phyloP scores from a whole-genome alignment of 2,797 vertebrate genomes.

The Thamnophis elegans region DNA sequence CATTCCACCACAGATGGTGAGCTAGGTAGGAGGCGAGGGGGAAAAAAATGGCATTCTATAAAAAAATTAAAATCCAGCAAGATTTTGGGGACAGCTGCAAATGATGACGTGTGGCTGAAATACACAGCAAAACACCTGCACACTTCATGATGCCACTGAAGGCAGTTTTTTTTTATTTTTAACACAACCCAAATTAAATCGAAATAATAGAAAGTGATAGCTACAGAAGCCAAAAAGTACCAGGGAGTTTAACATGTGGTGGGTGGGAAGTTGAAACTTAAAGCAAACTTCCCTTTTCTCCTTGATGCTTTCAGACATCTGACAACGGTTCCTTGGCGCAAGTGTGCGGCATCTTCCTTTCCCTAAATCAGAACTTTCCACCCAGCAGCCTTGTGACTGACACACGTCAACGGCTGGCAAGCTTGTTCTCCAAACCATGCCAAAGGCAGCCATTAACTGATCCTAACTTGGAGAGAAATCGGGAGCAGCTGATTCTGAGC shows the following conservation, averaged over 20 bases:
- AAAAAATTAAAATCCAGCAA: background rate
- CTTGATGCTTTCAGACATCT: background rate
- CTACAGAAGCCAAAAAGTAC: background rate
- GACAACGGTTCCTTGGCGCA: too few relatives aligned
- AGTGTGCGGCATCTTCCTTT: background rate
- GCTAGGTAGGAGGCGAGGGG: too few relatives aligned
- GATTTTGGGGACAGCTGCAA: background rate
- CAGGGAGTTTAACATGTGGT: background rate
- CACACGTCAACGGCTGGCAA: rapidly evolving
- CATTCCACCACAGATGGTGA: too few relatives aligned
- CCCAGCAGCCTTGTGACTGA: background rate
- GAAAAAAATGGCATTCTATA: background rate
- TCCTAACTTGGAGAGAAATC: background rate
- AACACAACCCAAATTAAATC: background rate
- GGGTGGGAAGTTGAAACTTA: background rate
- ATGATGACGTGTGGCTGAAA: background rate
- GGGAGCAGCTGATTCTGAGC: background rate
- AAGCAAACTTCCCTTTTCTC: background rate
- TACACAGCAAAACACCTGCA: background rate
- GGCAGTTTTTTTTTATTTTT: too few relatives aligned
- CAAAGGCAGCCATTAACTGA: background rate
- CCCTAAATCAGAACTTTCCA: too few relatives aligned
- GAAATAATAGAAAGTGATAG: background rate
- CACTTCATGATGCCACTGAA: background rate
- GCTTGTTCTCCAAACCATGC: background rate